These are phyloP conservation scores for Micromussa lordhowensis DNA, from an alignment of 92 coral and sea anemone genomes.

Conservation along the genomic window DNA sequence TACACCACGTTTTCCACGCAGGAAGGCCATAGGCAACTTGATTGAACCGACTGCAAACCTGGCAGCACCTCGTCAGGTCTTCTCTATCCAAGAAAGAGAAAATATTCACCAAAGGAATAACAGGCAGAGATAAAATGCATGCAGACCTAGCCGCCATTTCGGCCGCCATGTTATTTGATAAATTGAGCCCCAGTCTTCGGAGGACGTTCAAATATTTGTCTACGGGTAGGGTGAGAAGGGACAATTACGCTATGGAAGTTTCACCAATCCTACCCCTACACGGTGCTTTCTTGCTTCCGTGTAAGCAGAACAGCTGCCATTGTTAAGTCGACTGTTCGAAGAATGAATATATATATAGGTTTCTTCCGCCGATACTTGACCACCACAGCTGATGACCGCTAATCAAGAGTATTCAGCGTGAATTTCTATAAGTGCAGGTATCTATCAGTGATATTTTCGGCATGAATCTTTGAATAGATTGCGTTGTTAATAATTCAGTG, in stretches of 20 bases:
- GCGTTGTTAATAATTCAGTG: conserved; percentile 22
- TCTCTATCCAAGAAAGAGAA: conserved; percentile 79
- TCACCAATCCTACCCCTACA: not conserved
- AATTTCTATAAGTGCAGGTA: conserved; percentile 34
- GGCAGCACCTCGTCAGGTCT: conserved; percentile 79
- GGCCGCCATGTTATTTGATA: not conserved
- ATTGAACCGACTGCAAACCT: conserved; percentile 78
- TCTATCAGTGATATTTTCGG: conserved; percentile 13
- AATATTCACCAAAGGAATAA: conserved; percentile 78
- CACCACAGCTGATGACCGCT: not conserved
- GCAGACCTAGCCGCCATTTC: conserved; percentile 71
- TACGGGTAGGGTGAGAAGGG: conserved; percentile 5
- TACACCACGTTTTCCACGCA: conserved; percentile 92
- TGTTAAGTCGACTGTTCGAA: not conserved
- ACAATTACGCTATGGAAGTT: not conserved
- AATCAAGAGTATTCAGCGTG: conserved; percentile 6
- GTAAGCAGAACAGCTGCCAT: not conserved
- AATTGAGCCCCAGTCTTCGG: not conserved
- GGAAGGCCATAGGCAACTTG: conserved; percentile 71
- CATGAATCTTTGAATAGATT: not conserved
- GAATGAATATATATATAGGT: not conserved
- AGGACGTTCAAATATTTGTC: not conserved
- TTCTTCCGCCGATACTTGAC: not conserved
- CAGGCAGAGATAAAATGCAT: conserved; percentile 68
- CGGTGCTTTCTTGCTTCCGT: not conserved